Percentiles rank a stretch among this genome's conserved stretches.
phyloP scores from a whole-genome alignment of 2,113 vertebrate genomes.

The Pelusios castaneus region DNA sequence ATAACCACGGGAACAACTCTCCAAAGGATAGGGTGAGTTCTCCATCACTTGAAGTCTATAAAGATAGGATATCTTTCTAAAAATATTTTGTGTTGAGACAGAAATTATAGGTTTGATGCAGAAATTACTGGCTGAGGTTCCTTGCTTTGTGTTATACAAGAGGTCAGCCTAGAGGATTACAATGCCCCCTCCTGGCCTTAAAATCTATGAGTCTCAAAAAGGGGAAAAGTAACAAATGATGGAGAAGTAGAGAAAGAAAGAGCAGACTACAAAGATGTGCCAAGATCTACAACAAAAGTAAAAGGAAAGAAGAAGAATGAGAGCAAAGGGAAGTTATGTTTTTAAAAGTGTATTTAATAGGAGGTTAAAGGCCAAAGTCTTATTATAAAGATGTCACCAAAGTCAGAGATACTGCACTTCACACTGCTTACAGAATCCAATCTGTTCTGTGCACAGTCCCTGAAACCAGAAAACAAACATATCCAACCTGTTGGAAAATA shows the following conservation, averaged over 20 bases:
- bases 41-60: not conserved
- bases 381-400: not conserved
- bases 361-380: not conserved
- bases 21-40: not conserved
- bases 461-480: not conserved
- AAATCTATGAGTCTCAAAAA: not conserved
- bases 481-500: conserved; percentile 91
- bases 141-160: not conserved
- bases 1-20: not conserved
- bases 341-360: not conserved
- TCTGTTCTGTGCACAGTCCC: not conserved
- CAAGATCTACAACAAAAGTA: not conserved
- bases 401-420: not conserved
- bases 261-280: not conserved
- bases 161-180: not conserved
- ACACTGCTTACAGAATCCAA: not conserved
- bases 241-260: not conserved
- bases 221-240: not conserved
- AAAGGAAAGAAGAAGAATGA: not conserved
- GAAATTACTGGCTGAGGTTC: not conserved
- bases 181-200: not conserved
- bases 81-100: not conserved
- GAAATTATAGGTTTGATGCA: not conserved
- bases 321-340: not conserved
- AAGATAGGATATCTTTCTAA: not conserved